Evolutionary conservation across 2,888 invertebrate species (phyloP).

Genomic region (Ornithoptera priamus): DNA sequence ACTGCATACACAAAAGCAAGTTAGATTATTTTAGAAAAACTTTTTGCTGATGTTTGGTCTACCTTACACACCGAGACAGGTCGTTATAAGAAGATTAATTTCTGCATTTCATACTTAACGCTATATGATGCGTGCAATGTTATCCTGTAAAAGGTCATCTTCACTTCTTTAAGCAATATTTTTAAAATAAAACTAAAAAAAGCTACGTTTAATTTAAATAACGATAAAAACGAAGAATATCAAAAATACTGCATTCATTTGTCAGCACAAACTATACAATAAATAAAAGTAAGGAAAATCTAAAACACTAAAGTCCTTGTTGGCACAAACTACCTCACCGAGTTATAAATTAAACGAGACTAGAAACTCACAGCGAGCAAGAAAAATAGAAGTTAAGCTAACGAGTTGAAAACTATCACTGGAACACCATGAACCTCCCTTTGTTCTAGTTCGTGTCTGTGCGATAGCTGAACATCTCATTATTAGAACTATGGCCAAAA

Average conservation of each 20-base stretch:
- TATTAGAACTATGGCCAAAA: conserved; percentile 39
- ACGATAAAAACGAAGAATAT: not conserved
- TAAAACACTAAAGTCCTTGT: conserved; percentile 2
- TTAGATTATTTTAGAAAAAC: no score
- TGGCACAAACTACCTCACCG: conserved; percentile 1
- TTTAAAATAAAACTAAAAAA: no score
- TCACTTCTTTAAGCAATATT: no score
- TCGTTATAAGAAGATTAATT: no score
- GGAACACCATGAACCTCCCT: conserved; percentile 31
- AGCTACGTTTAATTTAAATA: no score
- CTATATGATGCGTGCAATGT: no score
- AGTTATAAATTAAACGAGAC: conserved; percentile 14
- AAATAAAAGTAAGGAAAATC: conserved; percentile 2
- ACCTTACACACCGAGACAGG: no score
- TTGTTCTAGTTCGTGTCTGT: conserved; percentile 17
- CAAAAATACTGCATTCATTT: not conserved
- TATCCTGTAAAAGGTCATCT: no score
- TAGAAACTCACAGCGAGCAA: conserved; percentile 21
- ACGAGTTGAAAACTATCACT: conserved; percentile 45
- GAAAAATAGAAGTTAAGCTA: conserved; percentile 34
- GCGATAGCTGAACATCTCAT: conserved; percentile 45
- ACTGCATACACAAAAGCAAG: no score
- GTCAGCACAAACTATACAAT: not conserved
- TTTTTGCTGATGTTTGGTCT: no score
- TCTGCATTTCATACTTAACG: no score